Percentiles rank a stretch among this genome's conserved stretches.
Conservation (phyloP, 2,888 invertebrate species). For the Bimastos eiseni region DNA sequence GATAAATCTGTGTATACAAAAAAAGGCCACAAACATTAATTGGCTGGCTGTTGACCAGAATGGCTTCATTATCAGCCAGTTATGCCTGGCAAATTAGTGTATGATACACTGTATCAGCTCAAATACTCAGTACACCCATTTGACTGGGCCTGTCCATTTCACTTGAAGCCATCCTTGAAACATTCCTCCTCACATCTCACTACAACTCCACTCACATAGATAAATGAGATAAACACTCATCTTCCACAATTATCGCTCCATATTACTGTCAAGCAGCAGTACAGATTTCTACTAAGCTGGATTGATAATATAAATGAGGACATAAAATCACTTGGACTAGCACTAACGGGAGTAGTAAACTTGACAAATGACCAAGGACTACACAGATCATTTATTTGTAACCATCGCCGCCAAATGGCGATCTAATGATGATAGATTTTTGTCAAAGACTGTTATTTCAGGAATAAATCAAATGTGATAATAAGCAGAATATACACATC, state of each 20-base stretch:
- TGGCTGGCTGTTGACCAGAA: no score
- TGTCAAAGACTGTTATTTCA: not conserved
- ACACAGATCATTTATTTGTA: no score
- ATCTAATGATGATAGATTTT: no score
- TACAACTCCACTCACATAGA: not conserved
- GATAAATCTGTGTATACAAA: no score
- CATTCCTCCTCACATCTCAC: not conserved
- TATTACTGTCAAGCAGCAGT: not conserved
- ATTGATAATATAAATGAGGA: no score
- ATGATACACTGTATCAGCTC: not conserved
- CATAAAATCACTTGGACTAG: no score
- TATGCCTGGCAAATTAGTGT: not conserved
- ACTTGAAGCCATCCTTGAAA: not conserved
- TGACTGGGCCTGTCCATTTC: not conserved
- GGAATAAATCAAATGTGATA: not conserved
- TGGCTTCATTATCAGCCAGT: no score
- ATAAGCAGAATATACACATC: not conserved
- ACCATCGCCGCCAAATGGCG: no score
- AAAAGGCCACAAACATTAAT: no score
- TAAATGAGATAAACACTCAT: not conserved
- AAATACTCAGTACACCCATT: not conserved
- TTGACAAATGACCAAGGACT: no score
- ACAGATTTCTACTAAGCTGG: not conserved
- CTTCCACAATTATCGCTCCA: not conserved
- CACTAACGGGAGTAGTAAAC: no score